Evolutionary conservation across 2,113 vertebrate genomes (phyloP), one percentile per base, ranked within the genome.

Genomic region (Urocitellus parryii): DNA sequence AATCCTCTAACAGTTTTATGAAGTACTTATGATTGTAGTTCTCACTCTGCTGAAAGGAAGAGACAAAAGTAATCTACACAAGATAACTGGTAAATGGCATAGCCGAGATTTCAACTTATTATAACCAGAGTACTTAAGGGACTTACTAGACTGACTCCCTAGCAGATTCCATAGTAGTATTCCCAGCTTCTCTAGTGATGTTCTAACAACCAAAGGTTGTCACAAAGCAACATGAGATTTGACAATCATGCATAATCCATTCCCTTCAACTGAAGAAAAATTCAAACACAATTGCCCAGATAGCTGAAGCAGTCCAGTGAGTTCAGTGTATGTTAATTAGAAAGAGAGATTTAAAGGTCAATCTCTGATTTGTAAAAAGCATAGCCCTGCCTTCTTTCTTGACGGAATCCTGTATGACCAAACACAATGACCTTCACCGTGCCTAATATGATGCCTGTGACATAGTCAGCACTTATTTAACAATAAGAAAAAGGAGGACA

Each of bases 221-320:
- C n/a, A 67, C 56, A 65, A 86, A 79, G 16, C 61, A 74, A 32
- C 17, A 20, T 27, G 39, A 87, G 14, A 63, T 65, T 82, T 79
- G 68, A 53, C 4, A 89, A 29, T 29, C 29, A 83, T 6, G 9
- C 32, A 77, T 4, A 27, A 48, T 76, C 56, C 16, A 20, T 27
- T 73, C 39, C 39, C 12, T 45, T 84, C 65, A 72, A 53, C 24
- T 88, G 37, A 85, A 56, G 48, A 83, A 76, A n/a, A 81, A 91
- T 67, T 32, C 17, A 45, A 67, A 53, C 34, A 27, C 18, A 11
- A 32, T 45, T 27, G 9, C 22, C 27, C 68, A 12, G 20, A 34
- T 16, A 51, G 76, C 68, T 37, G 8, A 45, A 86, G 70, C 29
- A 91, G 32, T 45, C 85, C 25, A 24, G 12, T 67, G 10, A 93